Percentiles rank a stretch among this genome's conserved stretches.
phyloP scores from a whole-genome alignment of 2,888 invertebrate species.

The Cyclophora punctaria region DNA sequence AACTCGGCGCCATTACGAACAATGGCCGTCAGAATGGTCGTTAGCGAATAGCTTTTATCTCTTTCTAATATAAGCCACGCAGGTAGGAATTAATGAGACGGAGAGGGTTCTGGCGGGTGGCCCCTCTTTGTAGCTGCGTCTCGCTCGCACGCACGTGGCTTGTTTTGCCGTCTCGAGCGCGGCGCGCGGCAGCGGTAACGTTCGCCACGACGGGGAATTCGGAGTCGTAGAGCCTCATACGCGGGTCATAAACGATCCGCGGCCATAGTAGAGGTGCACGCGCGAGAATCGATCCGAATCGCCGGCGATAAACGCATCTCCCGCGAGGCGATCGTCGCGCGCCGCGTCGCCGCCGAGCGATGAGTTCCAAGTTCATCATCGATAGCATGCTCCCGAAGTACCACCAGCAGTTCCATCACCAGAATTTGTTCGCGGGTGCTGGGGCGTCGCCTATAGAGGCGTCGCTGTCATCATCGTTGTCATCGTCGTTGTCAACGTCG shows the following conservation, averaged over 20 bases:
- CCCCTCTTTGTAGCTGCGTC: slow-evolving; percentile 42
- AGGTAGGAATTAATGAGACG: slow-evolving; percentile 75
- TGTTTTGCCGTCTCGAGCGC: slow-evolving; percentile 70
- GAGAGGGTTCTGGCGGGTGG: slow-evolving; percentile 63
- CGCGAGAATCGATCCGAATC: slow-evolving; percentile 76
- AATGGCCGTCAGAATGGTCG: slow-evolving; percentile 71
- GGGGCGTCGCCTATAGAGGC: slow-evolving; percentile 83
- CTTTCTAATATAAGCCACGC: slow-evolving; percentile 73
- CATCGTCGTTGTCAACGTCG: slow-evolving; percentile 74
- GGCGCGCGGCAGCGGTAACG: slow-evolving; percentile 72
- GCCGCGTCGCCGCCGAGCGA: slow-evolving; percentile 80
- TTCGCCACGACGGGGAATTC: slow-evolving; percentile 82
- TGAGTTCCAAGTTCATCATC: slow-evolving; percentile 98
- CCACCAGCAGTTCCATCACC: slow-evolving; percentile 82
- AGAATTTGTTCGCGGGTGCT: slow-evolving; percentile 76
- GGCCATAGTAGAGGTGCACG: slow-evolving; percentile 78
- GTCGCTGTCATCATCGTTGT: slow-evolving; percentile 76
- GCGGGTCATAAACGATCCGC: slow-evolving; percentile 90
- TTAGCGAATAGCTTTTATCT: slow-evolving; percentile 76
- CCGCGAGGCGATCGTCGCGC: slow-evolving; percentile 74
- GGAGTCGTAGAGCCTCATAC: slow-evolving; percentile 90
- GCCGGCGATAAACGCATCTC: slow-evolving; percentile 74
- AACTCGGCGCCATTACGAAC: slow-evolving; percentile 70
- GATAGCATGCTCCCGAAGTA: slow-evolving; percentile 98
- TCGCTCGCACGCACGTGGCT: slow-evolving; percentile 58